A percentile compares a stretch with the other conserved stretches of the same genome.
Evolutionary conservation across 37 sponge, comb jelly and placozoan species (phyloP).

Genomic region (Agelas oroides): DNA sequence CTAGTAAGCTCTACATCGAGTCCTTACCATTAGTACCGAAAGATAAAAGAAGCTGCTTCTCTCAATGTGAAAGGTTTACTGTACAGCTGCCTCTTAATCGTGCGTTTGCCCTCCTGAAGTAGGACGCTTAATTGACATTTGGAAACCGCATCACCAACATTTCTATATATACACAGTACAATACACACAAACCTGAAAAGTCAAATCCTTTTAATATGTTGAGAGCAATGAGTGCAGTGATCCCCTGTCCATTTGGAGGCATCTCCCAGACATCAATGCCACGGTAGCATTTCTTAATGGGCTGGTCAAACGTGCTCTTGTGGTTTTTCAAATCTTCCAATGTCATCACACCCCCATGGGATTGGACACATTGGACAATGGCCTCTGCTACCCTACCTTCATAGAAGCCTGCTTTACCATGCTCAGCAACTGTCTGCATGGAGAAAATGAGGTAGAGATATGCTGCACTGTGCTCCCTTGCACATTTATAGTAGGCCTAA

Average conservation of each 20-base stretch:
- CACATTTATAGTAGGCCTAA: too few relatives aligned
- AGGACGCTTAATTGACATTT: too few relatives aligned
- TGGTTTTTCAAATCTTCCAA: conserved; percentile 71
- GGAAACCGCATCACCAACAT: too few relatives aligned
- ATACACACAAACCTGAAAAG: conserved; percentile 49
- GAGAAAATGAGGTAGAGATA: neutral
- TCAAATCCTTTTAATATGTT: conserved; percentile 79
- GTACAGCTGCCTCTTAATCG: too few relatives aligned
- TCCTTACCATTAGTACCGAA: too few relatives aligned
- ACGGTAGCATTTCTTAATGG: conserved; percentile 68
- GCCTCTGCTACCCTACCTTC: conserved; percentile 75
- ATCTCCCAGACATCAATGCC: conserved; percentile 90
- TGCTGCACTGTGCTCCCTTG: neutral
- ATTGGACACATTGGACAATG: conserved; percentile 74
- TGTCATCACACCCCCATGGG: conserved; percentile 74
- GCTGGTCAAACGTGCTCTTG: conserved; percentile 67
- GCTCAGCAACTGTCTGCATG: conserved; percentile 47
- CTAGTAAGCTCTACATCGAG: too few relatives aligned
- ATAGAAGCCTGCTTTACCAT: conserved; percentile 87
- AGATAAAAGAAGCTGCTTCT: too few relatives aligned
- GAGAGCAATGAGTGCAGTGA: conserved; percentile 85
- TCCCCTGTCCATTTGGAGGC: conserved; percentile 89
- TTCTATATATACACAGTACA: too few relatives aligned
- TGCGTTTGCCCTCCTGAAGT: too few relatives aligned
- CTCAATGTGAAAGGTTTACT: too few relatives aligned